Evolutionary conservation across 2,113 vertebrate genomes (phyloP).

Genomic region (Numenius arquata): DNA sequence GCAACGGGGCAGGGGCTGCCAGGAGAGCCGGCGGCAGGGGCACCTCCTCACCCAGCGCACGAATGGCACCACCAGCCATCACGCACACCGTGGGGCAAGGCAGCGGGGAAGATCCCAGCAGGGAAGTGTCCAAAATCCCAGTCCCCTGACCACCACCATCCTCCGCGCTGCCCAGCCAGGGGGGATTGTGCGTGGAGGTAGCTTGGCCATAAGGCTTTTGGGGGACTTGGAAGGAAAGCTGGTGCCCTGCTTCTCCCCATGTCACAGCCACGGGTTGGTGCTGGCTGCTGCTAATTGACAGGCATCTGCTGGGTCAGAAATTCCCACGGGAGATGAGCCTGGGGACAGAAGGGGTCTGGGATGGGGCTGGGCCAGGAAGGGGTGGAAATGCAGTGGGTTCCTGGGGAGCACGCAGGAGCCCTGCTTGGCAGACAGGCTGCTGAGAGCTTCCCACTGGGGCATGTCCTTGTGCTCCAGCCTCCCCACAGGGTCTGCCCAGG

Average conservation of each 20-base stretch:
- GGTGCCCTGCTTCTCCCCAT: rapidly evolving
- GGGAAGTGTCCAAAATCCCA: not conserved
- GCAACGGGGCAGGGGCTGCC: not conserved
- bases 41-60: rapidly evolving
- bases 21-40: not conserved
- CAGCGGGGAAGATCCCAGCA: rapidly evolving
- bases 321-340: not conserved
- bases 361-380: not conserved
- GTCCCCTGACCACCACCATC: rapidly evolving
- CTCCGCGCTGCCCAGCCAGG: rapidly evolving
- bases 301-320: not conserved
- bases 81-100: rapidly evolving
- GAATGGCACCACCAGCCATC: rapidly evolving
- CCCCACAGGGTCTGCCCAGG: not conserved
- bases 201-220: not conserved
- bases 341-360: not conserved
- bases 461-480: not conserved
- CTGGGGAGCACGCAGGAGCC: rapidly evolving
- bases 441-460: not conserved
- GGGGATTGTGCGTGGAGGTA: not conserved
- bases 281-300: not conserved
- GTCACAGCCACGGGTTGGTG: not conserved
- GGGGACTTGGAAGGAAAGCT: not conserved
- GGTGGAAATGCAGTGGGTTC: not conserved
- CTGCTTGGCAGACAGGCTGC: not conserved